Percentiles rank a stretch among this genome's conserved stretches.
Conservation (phyloP, 1,140 invertebrate genomes). For the Yoshiicerus persimilis region DNA sequence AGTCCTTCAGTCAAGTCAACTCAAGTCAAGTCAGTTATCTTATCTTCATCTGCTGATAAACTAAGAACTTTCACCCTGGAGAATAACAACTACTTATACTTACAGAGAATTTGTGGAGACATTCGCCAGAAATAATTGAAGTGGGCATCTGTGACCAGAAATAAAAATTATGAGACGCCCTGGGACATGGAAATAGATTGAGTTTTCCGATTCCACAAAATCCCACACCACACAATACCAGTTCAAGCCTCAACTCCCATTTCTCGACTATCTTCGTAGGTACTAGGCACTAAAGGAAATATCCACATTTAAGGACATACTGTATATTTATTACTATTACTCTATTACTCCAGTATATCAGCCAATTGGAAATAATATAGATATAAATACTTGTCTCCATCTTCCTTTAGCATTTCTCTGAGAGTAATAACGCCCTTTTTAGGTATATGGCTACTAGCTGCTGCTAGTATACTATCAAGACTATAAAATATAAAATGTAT, state of each 20-base stretch:
- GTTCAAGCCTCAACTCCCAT: background rate
- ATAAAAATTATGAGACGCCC: slow-evolving; percentile 2
- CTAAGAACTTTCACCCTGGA: slow-evolving; percentile 3
- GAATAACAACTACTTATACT: slow-evolving; percentile 14
- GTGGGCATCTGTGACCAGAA: slow-evolving; percentile 17
- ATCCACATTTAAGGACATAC: too few relatives aligned
- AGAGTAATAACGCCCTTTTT: background rate
- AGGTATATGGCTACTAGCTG: background rate
- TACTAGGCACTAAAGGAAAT: too few relatives aligned
- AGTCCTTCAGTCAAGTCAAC: background rate
- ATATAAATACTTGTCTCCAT: background rate
- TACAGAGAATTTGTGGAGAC: slow-evolving; percentile 6
- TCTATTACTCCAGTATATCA: background rate
- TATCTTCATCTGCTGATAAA: slow-evolving; percentile 22
- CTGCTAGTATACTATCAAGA: too few relatives aligned
- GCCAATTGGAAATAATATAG: background rate
- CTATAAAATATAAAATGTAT: too few relatives aligned
- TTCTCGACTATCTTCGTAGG: background rate
- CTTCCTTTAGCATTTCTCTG: background rate
- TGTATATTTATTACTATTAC: too few relatives aligned
- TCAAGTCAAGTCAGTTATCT: background rate
- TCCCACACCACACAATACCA: background rate
- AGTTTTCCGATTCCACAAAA: background rate
- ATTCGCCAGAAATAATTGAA: slow-evolving; percentile 20
- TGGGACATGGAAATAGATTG: slow-evolving; percentile 18